Conservation (phyloP, 2,888 invertebrate genomes). For the Nomada lathburiana region DNA sequence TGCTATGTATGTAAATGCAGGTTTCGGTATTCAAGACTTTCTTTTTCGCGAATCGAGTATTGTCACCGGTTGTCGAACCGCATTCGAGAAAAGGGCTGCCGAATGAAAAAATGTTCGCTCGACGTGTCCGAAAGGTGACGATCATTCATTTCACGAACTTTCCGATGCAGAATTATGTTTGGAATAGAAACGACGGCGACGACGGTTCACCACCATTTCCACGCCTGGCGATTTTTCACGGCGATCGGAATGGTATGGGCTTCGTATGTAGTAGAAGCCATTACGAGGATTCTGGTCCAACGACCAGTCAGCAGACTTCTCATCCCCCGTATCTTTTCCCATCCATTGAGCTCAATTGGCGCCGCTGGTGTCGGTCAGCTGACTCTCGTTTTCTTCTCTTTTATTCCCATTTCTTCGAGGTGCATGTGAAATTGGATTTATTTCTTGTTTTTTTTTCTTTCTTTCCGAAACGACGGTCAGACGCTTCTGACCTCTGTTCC, state of each 20-base stretch:
- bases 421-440: constrained; percentile 53
- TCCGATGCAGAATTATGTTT: background rate
- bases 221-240: background rate
- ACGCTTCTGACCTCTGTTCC: constrained; percentile 21
- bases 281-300: constrained; percentile 5
- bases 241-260: background rate
- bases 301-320: background rate
- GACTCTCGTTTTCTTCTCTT: constrained; percentile 22
- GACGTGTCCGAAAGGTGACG: no score
- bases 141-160: background rate
- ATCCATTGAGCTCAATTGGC: constrained; percentile 45
- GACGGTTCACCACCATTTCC: background rate
- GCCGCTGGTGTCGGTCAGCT: constrained; percentile 42
- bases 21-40: background rate
- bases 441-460: background rate
- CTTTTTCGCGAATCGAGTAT: background rate
- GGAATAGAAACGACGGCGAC: background rate
- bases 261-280: background rate
- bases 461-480: background rate
- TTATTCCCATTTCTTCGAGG: constrained; percentile 18
- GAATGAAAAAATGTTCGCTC: background rate
- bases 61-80: background rate
- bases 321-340: constrained; percentile 7
- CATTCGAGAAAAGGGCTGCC: background rate
- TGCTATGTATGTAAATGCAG: background rate